phyloP scores from a whole-genome alignment of 1,140 invertebrate genomes.

The Gryon sp. region DNA sequence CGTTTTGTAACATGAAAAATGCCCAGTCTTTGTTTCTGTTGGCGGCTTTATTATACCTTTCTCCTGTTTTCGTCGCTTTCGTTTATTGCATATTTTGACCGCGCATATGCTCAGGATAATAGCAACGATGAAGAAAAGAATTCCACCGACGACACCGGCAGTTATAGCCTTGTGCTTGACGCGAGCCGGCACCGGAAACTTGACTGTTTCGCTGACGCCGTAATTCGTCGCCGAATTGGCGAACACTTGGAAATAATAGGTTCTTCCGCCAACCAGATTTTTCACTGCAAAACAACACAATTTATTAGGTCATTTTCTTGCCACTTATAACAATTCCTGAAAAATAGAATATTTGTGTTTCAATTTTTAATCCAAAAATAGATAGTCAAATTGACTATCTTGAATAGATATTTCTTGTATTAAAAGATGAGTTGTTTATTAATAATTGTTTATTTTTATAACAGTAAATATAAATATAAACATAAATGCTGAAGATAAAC shows the following conservation, averaged over 20 bases:
- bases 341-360: too few species aligned
- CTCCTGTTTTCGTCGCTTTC: conserved; percentile 97
- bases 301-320: not conserved
- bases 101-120: conserved; percentile 97
- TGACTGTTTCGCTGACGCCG: conserved; percentile 90
- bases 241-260: conserved; percentile 93
- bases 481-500: too few species aligned
- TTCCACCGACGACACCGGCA: conserved; percentile 94
- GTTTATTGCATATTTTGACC: conserved; percentile 98
- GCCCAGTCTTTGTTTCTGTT: too few species aligned
- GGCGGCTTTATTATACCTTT: too few species aligned
- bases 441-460: too few species aligned
- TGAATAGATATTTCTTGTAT: too few species aligned
- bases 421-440: too few species aligned
- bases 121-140: conserved; percentile 97
- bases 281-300: conserved; percentile 83
- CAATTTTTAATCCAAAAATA: too few species aligned
- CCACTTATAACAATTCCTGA: not conserved
- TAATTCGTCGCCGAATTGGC: conserved; percentile 91
- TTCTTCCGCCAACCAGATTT: conserved; percentile 92
- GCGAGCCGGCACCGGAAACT: conserved; percentile 91
- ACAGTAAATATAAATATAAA: too few species aligned
- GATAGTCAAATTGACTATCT: too few species aligned
- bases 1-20: too few species aligned
- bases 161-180: conserved; percentile 96